These are phyloP conservation scores for Nebria brevicollis DNA, from an alignment of 2,888 invertebrate genomes.

Conservation along the genomic window DNA sequence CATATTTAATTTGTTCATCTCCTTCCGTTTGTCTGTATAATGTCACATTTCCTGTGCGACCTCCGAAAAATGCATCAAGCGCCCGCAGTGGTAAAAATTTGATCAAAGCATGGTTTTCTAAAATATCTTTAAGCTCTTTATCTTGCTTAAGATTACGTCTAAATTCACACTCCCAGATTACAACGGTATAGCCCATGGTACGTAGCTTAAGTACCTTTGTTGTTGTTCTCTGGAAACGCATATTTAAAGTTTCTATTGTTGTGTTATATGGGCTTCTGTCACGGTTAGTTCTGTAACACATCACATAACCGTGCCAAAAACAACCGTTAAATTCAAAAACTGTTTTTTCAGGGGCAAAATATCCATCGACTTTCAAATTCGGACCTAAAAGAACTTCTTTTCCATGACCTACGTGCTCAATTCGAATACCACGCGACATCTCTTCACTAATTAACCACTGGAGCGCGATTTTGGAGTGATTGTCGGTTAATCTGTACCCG, in stretches of 20 bases:
- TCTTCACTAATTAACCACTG: constrained; percentile 46
- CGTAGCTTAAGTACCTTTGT: constrained; percentile 11
- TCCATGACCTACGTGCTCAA: constrained; percentile 37
- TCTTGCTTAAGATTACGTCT: constrained; percentile 5
- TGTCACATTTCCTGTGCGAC: too few species aligned
- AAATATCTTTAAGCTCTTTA: neutral
- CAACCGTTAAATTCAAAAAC: constrained; percentile 27
- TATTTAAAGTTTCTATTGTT: too few species aligned
- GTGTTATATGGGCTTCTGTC: too few species aligned
- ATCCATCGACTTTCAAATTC: constrained; percentile 20
- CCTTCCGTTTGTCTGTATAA: too few species aligned
- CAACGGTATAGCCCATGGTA: constrained; percentile 6
- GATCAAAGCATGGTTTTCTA: neutral
- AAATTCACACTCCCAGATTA: constrained; percentile 18
- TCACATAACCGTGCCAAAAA: constrained; percentile 1
- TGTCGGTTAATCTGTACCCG: constrained; percentile 53
- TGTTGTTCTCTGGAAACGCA: too few species aligned
- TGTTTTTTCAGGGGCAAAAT: neutral
- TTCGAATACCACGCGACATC: constrained; percentile 34
- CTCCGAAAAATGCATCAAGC: constrained; percentile 51
- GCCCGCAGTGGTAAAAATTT: constrained; percentile 34
- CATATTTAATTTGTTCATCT: too few species aligned
- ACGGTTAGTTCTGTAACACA: neutral
- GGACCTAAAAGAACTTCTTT: constrained; percentile 33
- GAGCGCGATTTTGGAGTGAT: constrained; percentile 51